Evolutionary conservation across 2,113 vertebrate genomes (phyloP), one percentile per base, ranked within the genome.

Genomic region (Acinonyx jubatus): DNA sequence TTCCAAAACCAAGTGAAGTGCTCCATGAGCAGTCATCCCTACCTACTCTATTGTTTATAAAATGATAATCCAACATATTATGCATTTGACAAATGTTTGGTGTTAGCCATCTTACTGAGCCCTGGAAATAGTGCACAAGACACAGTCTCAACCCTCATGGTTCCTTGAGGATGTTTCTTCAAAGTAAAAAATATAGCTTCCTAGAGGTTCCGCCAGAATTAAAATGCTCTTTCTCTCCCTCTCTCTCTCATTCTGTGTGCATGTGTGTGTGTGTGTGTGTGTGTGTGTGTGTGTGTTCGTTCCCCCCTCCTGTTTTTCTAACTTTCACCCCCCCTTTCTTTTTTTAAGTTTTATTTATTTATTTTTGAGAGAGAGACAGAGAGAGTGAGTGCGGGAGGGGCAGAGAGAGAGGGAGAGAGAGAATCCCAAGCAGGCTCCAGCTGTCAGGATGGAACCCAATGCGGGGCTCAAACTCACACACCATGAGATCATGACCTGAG

Each of bases 21-120:
- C 61, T 79, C 50, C 33, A 31, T 48, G 76, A 92, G 87, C 33
- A 33, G 11, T 4, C 73, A 91, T 87, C 29, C 57, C 33, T 69
- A 29, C 76, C 79, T 55, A 76, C 76, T 93, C 66, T 80, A 90
- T 93, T 93, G 36, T 86, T 92, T 41, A 78, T 73, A 83, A 89
- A 84, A 93, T 73, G 29, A 50, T 86, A 69, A 63, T 76, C 48
- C 27, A 90, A 41, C 21, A 45, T 76, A 84, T 63, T 79, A 78
- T 2, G 13, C 83, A 89, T 31, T 86, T 33, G 69, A 50, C 73
- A 96, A 91, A 36, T 33, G 91, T 48, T 93, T 61, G 84, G 31
- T 50, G 19, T 79, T 55, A 82, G 45, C 92, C 36, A 73, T 23
- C 3, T 69, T 48, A 79, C 16, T 33, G 48, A 88, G 29, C 25